Evolutionary conservation across 2,113 vertebrate genomes (phyloP).

Genomic region (Caracal caracal): DNA sequence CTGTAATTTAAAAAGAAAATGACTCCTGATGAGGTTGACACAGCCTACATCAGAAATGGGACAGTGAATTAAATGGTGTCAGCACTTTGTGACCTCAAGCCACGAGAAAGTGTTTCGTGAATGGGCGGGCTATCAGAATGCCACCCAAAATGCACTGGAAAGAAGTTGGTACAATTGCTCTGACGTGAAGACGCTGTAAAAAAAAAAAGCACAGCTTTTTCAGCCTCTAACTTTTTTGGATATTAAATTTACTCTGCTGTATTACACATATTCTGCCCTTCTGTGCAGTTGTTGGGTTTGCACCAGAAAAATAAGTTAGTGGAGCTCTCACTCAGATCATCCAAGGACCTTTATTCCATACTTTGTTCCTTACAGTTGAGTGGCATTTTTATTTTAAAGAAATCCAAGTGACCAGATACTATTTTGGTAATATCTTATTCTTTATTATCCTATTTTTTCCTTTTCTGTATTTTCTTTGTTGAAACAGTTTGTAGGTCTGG

Average conservation of each 20-base stretch:
- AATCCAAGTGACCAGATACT: not conserved
- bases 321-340: not conserved
- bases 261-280: not conserved
- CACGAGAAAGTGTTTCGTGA: not conserved
- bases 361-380: not conserved
- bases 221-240: not conserved
- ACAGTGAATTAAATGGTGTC: not conserved
- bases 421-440: not conserved
- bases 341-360: not conserved
- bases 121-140: not conserved
- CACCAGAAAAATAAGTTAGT: not conserved
- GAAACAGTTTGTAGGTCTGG: not conserved
- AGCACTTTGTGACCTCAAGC: not conserved
- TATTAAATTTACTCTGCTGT: not conserved
- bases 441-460: not conserved
- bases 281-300: not conserved
- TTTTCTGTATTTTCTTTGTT: not conserved
- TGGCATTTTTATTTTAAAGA: constrained; percentile 26
- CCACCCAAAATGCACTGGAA: too few species aligned
- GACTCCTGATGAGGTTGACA: not conserved
- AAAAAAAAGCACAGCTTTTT: not conserved
- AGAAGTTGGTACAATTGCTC: not conserved
- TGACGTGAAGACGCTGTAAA: not conserved
- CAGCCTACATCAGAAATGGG: not conserved
- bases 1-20: constrained; percentile 23